Conservation (phyloP, 2,888 invertebrate species). For the Sinelater perroti region DNA sequence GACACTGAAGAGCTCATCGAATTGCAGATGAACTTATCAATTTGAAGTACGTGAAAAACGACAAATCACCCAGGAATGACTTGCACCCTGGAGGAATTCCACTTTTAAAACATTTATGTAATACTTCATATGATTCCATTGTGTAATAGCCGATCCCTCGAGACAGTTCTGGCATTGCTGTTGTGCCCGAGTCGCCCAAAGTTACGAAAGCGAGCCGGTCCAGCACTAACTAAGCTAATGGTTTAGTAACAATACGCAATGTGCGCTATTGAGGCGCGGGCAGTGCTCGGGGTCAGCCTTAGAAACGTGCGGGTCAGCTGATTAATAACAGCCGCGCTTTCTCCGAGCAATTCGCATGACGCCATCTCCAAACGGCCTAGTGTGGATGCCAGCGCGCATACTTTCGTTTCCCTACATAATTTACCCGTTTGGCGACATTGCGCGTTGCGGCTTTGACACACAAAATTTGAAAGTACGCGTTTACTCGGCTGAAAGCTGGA, state of each 20-base stretch:
- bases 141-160: too few species aligned
- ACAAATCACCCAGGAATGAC: too few species aligned
- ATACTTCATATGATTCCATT: too few species aligned
- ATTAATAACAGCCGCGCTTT: slow-evolving; percentile 16
- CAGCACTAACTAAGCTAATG: slow-evolving; percentile 8
- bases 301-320: slow-evolving; percentile 20
- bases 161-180: too few species aligned
- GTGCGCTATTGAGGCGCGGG: slow-evolving; percentile 6
- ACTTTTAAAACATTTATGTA: too few species aligned
- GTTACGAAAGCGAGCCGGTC: too few species aligned
- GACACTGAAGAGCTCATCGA: too few species aligned
- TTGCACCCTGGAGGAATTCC: too few species aligned
- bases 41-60: too few species aligned
- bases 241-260: slow-evolving; percentile 10
- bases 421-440: background rate
- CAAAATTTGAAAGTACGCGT: slow-evolving; percentile 11
- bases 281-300: slow-evolving; percentile 10
- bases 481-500: background rate
- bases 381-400: background rate
- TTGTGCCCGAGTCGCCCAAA: too few species aligned
- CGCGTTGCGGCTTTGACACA: background rate
- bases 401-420: slow-evolving; percentile 13
- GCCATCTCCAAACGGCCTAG: slow-evolving; percentile 5
- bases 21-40: too few species aligned
- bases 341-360: slow-evolving; percentile 16